A percentile compares a stretch with the other conserved stretches of the same genome.
Evolutionary conservation across 53 echinoderm and acorn worm genomes (phyloP).

Genomic region (Zoroaster sp.): DNA sequence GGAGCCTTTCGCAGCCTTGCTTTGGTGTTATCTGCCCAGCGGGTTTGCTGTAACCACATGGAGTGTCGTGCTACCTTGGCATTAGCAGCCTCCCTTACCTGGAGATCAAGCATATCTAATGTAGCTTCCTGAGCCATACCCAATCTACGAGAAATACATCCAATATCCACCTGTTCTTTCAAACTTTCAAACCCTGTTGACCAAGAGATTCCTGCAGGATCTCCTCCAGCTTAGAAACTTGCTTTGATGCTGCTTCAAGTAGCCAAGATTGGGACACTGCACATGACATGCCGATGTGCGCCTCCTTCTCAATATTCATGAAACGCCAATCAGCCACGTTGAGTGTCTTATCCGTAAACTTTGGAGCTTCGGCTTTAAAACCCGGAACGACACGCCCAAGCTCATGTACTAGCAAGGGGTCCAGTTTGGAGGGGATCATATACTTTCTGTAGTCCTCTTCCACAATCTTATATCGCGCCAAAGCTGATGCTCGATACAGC

Average conservation of each 20-base stretch:
- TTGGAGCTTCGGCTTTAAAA: neutral
- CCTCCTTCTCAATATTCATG: slow-evolving; percentile 21
- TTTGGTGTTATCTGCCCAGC: neutral
- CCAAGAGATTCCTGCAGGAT: neutral
- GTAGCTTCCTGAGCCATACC: slow-evolving; percentile 17
- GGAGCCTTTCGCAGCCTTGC: neutral
- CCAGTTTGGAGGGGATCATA: neutral
- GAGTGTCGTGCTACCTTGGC: neutral
- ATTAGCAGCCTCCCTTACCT: neutral
- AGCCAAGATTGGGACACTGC: slow-evolving; percentile 2
- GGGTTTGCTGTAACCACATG: slow-evolving; percentile 21
- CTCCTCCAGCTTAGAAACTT: neutral
- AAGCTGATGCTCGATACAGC: neutral
- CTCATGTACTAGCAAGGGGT: neutral
- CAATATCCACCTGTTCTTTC: neutral
- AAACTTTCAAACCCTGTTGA: neutral
- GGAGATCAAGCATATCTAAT: neutral
- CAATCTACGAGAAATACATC: neutral
- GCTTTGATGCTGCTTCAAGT: neutral
- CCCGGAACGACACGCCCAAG: neutral
- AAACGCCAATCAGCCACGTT: neutral
- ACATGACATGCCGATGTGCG: neutral
- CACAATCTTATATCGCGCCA: neutral
- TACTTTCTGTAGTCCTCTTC: neutral
- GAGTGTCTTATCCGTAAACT: neutral